Evolutionary conservation across 2,113 vertebrate species (phyloP), one percentile per base, ranked within the genome.

Genomic region (Aramus guarauna): DNA sequence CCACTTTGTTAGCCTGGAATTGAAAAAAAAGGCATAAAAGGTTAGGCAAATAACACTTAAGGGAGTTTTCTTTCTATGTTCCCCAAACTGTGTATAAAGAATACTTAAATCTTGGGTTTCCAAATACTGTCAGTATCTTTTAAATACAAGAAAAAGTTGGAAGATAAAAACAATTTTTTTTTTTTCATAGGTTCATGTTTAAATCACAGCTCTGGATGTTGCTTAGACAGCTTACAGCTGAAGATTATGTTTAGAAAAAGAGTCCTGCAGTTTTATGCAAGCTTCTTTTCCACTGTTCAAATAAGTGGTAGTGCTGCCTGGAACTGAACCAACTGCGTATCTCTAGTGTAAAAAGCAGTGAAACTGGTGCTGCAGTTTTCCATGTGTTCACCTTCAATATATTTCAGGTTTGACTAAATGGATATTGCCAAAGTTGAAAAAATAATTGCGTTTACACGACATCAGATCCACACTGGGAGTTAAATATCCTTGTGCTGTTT

Each of bases 221-320:
- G 86, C 94, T 96, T 96, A 92, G 92, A 94, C 77, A 94, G 91
- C 83, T 94, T 96, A 91, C 88, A 96, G 76, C 94, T 92, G 94
- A 95, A 95, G 68, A 86, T 45, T 47, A 50, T 94, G 48, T 92
- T 95, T 56, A 90, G 86, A 53, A 72, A 36, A 72, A 68, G 58
- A 59, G 30, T 78, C 56, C 88, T 76, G 29, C 34, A 60, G 72
- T 67, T 94, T 86, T 72, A 43, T 84, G 75, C 72, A 86, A 84
- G 52, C 56, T 93, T 23, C 24, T 81, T 82, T 74, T 86, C 22
- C 6, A 17, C 30, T 55, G 34, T 47, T 47, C 34, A 41, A 88
- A 17, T 79, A 78, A 79, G 39, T 56, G 58, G 21, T 67, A 43
- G 23, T 64, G 47, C 36, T 92, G 19, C 21, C 20, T 63, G 37